Conservation (phyloP, 2,888 invertebrate species). For the Dryobota labecula region DNA sequence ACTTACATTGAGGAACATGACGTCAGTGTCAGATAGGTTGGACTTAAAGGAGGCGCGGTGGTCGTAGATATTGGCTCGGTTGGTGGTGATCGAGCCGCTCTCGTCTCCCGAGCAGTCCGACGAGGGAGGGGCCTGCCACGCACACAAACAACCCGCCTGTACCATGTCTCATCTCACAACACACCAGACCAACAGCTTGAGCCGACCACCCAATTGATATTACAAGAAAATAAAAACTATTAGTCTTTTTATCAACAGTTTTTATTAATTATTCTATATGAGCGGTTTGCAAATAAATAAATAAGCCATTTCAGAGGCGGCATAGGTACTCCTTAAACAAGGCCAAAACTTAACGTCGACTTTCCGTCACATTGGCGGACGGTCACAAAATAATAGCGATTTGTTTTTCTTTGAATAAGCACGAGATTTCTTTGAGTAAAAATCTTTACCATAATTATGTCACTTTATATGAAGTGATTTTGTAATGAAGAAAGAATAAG, state of each 20-base stretch:
- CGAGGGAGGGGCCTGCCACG: slow-evolving; percentile 91
- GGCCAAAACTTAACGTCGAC: too few species aligned
- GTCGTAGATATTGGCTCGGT: slow-evolving; percentile 93
- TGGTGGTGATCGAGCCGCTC: slow-evolving; percentile 95
- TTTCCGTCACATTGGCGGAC: too few species aligned
- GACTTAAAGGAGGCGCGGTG: slow-evolving; percentile 96
- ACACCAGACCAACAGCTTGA: slow-evolving; percentile 19
- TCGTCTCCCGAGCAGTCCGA: slow-evolving; percentile 92
- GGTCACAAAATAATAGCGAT: too few species aligned
- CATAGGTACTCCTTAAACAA: too few species aligned
- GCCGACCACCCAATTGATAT: neutral
- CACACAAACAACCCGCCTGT: slow-evolving; percentile 75
- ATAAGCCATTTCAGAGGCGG: too few species aligned
- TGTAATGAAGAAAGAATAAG: neutral
- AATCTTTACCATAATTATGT: neutral
- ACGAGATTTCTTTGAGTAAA: too few species aligned
- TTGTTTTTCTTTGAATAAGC: neutral
- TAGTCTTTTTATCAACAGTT: too few species aligned
- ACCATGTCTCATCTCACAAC: slow-evolving; percentile 60
- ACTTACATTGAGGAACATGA: slow-evolving; percentile 96
- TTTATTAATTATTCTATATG: too few species aligned
- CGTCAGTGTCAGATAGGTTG: slow-evolving; percentile 98
- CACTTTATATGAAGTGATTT: neutral
- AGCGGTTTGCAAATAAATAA: too few species aligned
- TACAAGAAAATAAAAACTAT: slow-evolving; percentile 1